Conservation (phyloP, 1,140 invertebrate species). For the Orchesella cincta region DNA sequence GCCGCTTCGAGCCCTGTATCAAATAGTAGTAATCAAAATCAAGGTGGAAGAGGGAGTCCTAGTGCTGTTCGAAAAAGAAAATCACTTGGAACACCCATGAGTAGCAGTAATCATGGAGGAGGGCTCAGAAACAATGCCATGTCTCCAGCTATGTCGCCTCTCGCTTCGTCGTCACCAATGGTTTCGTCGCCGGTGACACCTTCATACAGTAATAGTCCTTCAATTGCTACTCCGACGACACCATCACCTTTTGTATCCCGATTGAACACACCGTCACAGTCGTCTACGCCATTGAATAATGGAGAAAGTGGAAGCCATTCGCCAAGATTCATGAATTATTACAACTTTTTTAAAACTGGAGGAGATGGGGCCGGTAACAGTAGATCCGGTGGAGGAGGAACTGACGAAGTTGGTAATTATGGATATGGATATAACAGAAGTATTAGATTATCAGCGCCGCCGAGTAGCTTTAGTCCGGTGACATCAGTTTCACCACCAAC, state of each 20-base stretch:
- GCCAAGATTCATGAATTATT: slow-evolving; percentile 14
- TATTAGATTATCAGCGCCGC: not conserved
- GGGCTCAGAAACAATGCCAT: not conserved
- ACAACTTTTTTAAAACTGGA: slow-evolving; percentile 4
- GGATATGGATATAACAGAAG: not conserved
- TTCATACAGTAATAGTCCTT: not conserved
- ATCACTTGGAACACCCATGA: not conserved
- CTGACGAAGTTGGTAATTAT: not conserved
- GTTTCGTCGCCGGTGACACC: slow-evolving; percentile 5
- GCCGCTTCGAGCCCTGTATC: slow-evolving; percentile 7
- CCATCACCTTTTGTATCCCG: slow-evolving; percentile 10
- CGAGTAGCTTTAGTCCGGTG: not conserved
- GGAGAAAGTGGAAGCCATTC: not conserved
- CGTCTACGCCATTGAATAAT: not conserved
- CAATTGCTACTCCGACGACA: not conserved
- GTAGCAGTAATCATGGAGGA: not conserved
- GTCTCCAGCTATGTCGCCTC: not conserved
- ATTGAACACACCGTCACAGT: not conserved
- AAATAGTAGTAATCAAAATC: not conserved
- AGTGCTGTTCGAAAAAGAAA: not conserved
- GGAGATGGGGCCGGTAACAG: not conserved
- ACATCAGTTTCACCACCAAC: not conserved
- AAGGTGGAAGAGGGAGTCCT: no score
- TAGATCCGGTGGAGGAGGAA: not conserved
- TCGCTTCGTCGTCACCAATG: not conserved